These are phyloP conservation scores for Parambassis ranga DNA, from an alignment of 2,797 vertebrate species.

Conservation along the genomic window DNA sequence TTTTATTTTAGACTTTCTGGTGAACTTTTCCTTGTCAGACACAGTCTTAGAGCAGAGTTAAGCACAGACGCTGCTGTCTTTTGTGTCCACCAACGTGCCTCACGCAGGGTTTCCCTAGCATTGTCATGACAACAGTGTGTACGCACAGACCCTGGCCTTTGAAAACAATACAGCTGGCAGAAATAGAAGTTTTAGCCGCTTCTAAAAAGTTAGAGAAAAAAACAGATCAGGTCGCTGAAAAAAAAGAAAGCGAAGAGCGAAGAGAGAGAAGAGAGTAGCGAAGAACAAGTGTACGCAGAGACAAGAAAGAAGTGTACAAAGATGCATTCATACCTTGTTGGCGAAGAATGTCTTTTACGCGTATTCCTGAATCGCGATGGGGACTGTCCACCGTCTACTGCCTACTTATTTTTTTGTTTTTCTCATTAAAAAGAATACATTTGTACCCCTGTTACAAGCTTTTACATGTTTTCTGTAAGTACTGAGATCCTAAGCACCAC, in stretches of 20 bases:
- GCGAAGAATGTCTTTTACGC: slow-evolving; percentile 32
- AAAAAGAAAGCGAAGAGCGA: background rate
- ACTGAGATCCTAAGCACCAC: background rate
- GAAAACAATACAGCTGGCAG: slow-evolving; percentile 58
- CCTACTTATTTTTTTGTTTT: background rate
- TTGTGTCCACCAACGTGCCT: slow-evolving; percentile 72
- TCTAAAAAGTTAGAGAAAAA: background rate
- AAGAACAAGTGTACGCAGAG: slow-evolving; percentile 46
- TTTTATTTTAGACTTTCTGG: background rate
- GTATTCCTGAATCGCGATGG: background rate
- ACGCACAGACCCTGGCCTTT: slow-evolving; percentile 53
- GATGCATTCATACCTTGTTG: slow-evolving; percentile 59
- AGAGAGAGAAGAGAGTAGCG: background rate
- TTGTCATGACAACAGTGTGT: slow-evolving; percentile 82
- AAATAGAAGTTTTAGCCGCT: background rate
- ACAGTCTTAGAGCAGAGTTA: slow-evolving; percentile 4
- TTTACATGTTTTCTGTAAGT: background rate
- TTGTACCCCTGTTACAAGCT: background rate
- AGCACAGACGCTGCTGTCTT: slow-evolving; percentile 49
- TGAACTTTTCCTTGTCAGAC: background rate
- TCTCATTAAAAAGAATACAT: background rate
- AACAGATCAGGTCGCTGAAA: too few relatives aligned
- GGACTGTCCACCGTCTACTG: background rate
- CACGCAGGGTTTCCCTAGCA: slow-evolving; percentile 71
- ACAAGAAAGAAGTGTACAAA: slow-evolving; percentile 5